Evolutionary conservation across 2,888 invertebrate genomes (phyloP), one percentile per base, ranked within the genome.

Genomic region (Dynastes maya): DNA sequence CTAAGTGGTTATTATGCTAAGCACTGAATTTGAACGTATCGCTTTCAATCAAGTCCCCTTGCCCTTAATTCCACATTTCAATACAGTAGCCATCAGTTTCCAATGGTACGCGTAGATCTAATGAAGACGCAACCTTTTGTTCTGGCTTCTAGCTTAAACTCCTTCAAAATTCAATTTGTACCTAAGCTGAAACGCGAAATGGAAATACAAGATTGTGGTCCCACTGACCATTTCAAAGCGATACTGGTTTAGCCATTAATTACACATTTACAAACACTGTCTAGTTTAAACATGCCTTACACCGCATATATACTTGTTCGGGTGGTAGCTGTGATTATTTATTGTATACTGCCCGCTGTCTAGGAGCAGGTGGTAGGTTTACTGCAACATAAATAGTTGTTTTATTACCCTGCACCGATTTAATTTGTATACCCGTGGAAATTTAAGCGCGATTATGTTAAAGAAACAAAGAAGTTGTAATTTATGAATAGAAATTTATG

Each of bases 211-310:
- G 64, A 51, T 64, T 72, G 77, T 51, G 53, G 77, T 77, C 64
- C 61, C 71, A 77, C 77, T 71, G 71, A 64, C 71, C 77, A 13
- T 72, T 78, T 78, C 72, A 78, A 72, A 72, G 72, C 65, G 78
- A 64, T 71, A 70, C 78, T 72, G 63, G 55, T 64, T 64, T 64
- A 49, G 40, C 72, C 40, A 72, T 72, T 78, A 78, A 78, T 78
- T 51, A 64, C 58, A 64, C 70, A 78, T 72, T 72, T 78, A 64
- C 78, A 78, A 78, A 72, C 55, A 53, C 27, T 71, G 53, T 49
- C 53, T 71, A 51, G 61, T 22, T 64, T 77, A 70, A 70, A 70
- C 70, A 32, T 49, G 22, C 45, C 70, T 22, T 49, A 55, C 29
- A 71, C 71, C 58, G 65, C 65, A 32, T 55, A 55, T 53, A 55